These are phyloP conservation scores for Podarcis cretensis DNA, from an alignment of 2,113 vertebrate species.

Conservation along the genomic window DNA sequence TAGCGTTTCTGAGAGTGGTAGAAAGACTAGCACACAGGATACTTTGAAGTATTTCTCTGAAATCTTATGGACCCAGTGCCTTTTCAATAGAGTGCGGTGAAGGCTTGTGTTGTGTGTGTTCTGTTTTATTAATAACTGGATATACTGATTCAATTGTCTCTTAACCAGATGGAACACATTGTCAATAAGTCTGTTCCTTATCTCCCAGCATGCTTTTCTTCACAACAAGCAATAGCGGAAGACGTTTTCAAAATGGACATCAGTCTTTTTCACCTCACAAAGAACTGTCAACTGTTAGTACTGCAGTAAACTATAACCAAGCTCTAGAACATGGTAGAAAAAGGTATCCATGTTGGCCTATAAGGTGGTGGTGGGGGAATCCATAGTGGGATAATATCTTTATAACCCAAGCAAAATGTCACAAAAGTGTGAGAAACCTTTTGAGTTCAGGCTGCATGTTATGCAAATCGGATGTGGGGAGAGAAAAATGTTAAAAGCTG, in stretches of 20 bases:
- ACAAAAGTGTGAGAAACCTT: no score
- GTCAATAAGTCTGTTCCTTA: not conserved
- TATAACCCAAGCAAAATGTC: no score
- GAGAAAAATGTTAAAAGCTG: no score
- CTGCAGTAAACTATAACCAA: not conserved
- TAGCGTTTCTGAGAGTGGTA: not conserved
- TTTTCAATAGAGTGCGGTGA: not conserved
- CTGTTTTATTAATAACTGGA: not conserved
- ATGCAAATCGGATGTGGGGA: no score
- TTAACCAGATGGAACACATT: not conserved
- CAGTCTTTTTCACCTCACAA: not conserved
- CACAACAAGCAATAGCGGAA: not conserved
- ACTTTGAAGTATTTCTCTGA: not conserved
- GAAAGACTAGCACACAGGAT: not conserved
- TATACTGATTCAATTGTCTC: not conserved
- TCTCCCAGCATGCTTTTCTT: not conserved
- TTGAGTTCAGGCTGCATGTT: no score
- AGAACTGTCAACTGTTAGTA: not conserved
- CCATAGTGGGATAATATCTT: no score
- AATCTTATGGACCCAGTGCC: not conserved
- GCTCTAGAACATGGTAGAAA: no score
- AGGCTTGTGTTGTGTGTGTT: not conserved
- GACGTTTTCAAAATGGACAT: not conserved
- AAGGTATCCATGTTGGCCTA: no score
- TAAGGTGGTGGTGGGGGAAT: no score